Evolutionary conservation across 2,113 vertebrate genomes (phyloP).

Genomic region (Prolemur simus): DNA sequence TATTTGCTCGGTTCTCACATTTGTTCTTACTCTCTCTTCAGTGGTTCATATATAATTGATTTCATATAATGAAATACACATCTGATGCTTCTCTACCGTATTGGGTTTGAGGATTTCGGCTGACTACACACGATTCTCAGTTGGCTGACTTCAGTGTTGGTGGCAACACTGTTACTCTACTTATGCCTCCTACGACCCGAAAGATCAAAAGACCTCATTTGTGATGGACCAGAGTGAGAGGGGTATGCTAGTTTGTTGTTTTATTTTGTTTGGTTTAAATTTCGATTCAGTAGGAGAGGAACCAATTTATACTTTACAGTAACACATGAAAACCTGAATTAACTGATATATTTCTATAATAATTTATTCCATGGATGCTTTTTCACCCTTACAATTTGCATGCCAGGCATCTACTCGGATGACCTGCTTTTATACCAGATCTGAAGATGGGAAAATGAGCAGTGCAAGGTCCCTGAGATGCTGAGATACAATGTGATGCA

Average conservation of each 20-base stretch:
- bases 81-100: not conserved
- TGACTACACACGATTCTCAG: not conserved
- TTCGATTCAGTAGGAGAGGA: not conserved
- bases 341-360: not conserved
- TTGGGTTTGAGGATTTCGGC: not conserved
- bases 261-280: not conserved
- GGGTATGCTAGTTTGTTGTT: not conserved
- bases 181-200: not conserved
- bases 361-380: not conserved
- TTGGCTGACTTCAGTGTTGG: not conserved
- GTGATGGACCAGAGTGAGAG: not conserved
- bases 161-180: not conserved
- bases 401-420: not conserved
- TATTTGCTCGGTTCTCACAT: slow-evolving; percentile 19
- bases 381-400: not conserved
- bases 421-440: not conserved
- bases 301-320: not conserved
- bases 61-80: not conserved
- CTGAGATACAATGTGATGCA: not conserved
- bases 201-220: not conserved
- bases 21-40: not conserved
- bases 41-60: not conserved
- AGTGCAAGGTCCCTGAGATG: not conserved
- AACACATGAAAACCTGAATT: not conserved
- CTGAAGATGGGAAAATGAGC: not conserved